Conservation (phyloP, 64 coral and sea anemone species). For the Pocillopora damicornis region DNA sequence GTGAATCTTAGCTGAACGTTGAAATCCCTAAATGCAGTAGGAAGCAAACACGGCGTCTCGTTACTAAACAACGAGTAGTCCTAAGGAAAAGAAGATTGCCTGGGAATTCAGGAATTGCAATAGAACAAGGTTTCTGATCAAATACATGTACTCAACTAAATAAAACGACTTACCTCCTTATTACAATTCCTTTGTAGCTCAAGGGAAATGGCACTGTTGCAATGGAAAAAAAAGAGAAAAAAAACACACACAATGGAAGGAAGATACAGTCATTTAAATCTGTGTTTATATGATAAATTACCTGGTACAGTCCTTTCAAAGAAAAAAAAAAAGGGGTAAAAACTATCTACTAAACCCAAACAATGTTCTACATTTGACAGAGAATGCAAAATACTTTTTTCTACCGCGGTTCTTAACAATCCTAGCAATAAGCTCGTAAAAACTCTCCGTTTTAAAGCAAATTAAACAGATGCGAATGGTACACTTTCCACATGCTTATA, state of each 20-base stretch:
- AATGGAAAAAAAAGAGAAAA: not conserved
- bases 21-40: too few species aligned
- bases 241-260: not conserved
- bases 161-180: conserved; percentile 67
- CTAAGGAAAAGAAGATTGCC: not conserved
- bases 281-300: not conserved
- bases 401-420: too few species aligned
- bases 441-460: not conserved
- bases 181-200: conserved; percentile 74
- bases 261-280: conserved; percentile 27
- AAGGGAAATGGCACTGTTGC: conserved; percentile 72
- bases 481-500: conserved; percentile 98
- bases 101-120: too few species aligned
- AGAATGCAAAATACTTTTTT: too few species aligned
- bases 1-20: too few species aligned
- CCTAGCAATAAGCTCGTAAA: too few species aligned
- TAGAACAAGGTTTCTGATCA: not conserved
- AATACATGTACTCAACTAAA: not conserved
- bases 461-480: conserved; percentile 33
- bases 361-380: too few species aligned
- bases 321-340: not conserved
- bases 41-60: not conserved
- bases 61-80: not conserved
- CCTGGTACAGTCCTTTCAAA: not conserved
- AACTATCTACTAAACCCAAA: not conserved